A percentile compares a stretch with the other conserved stretches of the same genome.
phyloP scores from a whole-genome alignment of 2,888 invertebrate species.

The Campoletis raptor region DNA sequence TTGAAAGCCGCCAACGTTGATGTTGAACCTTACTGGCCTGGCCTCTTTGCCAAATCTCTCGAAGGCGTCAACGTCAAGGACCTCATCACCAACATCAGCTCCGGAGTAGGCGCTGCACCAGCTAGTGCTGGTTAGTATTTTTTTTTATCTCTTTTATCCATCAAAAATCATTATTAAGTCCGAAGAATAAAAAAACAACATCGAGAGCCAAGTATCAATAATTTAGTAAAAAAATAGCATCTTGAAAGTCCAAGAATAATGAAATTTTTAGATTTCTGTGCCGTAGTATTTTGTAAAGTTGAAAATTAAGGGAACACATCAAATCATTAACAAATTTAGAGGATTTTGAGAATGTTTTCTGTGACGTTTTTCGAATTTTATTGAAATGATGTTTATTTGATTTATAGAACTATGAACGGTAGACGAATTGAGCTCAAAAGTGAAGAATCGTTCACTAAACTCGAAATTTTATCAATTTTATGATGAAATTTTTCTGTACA shows the following conservation, averaged over 20 bases:
- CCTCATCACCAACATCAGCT: constrained; percentile 96
- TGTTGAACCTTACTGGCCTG: constrained; percentile 99
- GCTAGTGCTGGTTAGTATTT: constrained; percentile 87
- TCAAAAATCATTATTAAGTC: neutral
- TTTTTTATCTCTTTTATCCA: neutral
- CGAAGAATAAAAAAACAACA: neutral
- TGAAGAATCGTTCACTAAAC: too few relatives aligned
- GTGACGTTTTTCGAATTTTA: too few relatives aligned
- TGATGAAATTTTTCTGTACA: too few relatives aligned
- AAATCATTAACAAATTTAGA: too few relatives aligned
- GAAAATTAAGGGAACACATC: too few relatives aligned
- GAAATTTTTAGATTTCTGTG: too few relatives aligned
- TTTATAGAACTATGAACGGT: too few relatives aligned
- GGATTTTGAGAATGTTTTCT: too few relatives aligned
- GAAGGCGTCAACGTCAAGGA: constrained; percentile 98
- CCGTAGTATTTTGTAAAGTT: neutral
- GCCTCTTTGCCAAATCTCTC: constrained; percentile 98
- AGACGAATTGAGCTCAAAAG: too few relatives aligned
- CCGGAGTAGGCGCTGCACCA: constrained; percentile 95
- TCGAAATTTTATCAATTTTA: too few relatives aligned
- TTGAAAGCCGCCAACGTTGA: constrained; percentile 98
- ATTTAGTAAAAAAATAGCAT: neutral
- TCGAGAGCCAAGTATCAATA: neutral
- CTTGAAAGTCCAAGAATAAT: too few relatives aligned
- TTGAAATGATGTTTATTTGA: too few relatives aligned